Evolutionary conservation across 2,113 vertebrate genomes (phyloP), one percentile per base, ranked within the genome.

Genomic region (Xyrauchen texanus): DNA sequence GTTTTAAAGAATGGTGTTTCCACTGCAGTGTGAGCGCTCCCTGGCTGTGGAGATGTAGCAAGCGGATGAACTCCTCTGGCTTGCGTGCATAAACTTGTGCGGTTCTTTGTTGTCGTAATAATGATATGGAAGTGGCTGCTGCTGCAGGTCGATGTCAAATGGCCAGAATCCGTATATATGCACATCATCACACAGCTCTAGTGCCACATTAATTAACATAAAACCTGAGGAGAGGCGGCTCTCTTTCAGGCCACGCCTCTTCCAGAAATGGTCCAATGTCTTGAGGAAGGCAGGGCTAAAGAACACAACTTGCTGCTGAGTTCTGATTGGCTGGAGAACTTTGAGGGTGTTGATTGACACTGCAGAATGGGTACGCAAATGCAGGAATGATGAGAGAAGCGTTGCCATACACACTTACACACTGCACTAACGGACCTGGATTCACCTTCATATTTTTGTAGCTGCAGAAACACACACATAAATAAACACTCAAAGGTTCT

Each of bases 81-180:
- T 71, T 12, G 69, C 1, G 42, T 71, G 67, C 6, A 68, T 2
- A 4, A 2, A 2, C 0, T 0, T 3, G 6, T 34, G 11, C 9
- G 67, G 47, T 12, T 5, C 10, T 12, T 11, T 5, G 1, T 58
- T 44, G 52, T 71, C 53, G 46, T 8, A 71, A 71, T 58, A 71
- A 12, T 71, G 69, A 57, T 71, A 42, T 58, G 55, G 12, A 58
- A 71, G 11, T 5, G 4, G 3, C 53, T 58, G 21, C 53, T 71
- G 12, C 13, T 71, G 12, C 13, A 58, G 42, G 46, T 46, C 46
- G 42, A 44, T 10, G 34, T 55, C 52, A 71, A 71, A 71, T 15
- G 69, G 53, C 69, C 69, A 71, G 53, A 71, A 71, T 58, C 69
- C 53, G 46, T 58, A 71, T 15, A 71, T 13, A 9, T 58, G 53